phyloP scores from a whole-genome alignment of 2,888 invertebrate genomes.

The Sturmia bella region DNA sequence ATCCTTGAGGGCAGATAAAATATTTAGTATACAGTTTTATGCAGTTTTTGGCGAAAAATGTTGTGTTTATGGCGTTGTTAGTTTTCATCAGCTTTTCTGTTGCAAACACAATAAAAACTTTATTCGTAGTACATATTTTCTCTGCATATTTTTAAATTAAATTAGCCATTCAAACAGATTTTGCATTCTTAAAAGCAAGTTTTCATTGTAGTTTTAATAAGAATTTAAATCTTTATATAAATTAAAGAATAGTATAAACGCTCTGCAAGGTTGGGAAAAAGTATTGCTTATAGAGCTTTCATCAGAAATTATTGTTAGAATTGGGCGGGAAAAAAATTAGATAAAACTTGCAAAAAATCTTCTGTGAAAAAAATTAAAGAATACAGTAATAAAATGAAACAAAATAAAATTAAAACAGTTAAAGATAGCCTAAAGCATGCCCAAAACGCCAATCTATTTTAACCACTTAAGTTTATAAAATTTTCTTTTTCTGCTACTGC shows the following conservation, averaged over 20 bases:
- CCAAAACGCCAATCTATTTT: conserved; percentile 63
- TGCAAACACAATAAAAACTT: conserved; percentile 25
- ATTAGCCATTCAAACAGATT: conserved; percentile 32
- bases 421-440: conserved; percentile 58
- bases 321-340: conserved; percentile 64
- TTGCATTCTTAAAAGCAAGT: background rate
- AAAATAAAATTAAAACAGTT: conserved; percentile 45
- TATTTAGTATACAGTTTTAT: conserved; percentile 37
- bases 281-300: conserved; percentile 19
- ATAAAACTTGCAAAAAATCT: conserved; percentile 60
- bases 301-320: conserved; percentile 55
- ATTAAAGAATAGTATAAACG: background rate
- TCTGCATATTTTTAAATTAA: conserved; percentile 28
- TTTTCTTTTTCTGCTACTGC: conserved; percentile 43
- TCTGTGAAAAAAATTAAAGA: conserved; percentile 25
- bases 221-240: conserved; percentile 36
- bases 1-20: conserved; percentile 59
- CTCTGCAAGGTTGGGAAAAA: background rate
- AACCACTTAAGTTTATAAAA: conserved; percentile 66
- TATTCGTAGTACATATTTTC: conserved; percentile 21
- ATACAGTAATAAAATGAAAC: conserved; percentile 5
- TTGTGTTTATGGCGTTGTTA: conserved; percentile 27
- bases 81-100: conserved; percentile 8
- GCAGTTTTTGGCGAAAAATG: conserved; percentile 33
- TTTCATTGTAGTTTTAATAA: conserved; percentile 10